Percentiles rank a stretch among this genome's conserved stretches.
phyloP scores from a whole-genome alignment of 2,797 vertebrate species.

The Eidolon dupreanum region DNA sequence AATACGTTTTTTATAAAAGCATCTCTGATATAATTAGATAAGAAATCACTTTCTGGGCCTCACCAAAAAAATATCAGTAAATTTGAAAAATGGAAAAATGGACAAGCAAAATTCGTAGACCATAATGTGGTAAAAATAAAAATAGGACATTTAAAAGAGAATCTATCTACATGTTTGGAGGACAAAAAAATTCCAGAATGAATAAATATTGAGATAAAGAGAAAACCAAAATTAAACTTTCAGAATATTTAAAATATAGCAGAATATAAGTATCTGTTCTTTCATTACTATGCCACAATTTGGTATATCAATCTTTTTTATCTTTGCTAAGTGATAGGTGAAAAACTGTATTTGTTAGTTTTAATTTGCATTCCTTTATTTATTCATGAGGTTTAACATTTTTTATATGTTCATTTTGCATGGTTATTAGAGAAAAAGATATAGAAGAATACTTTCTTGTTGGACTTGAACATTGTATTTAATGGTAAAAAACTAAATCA shows the following conservation, averaged over 20 bases:
- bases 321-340: background rate
- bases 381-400: constrained; percentile 38
- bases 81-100: background rate
- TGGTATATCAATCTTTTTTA: constrained; percentile 28
- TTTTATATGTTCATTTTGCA: constrained; percentile 12
- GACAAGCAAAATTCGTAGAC: background rate
- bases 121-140: background rate
- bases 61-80: background rate
- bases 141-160: constrained; percentile 40
- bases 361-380: constrained; percentile 61
- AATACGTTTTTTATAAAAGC: background rate
- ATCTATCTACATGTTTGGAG: background rate
- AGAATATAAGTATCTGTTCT: constrained; percentile 9
- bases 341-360: constrained; percentile 44
- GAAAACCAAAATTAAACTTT: constrained; percentile 34
- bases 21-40: background rate
- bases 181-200: background rate
- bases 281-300: background rate
- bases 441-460: constrained; percentile 16
- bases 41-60: background rate
- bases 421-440: constrained; percentile 18
- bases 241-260: constrained; percentile 26
- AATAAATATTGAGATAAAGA: background rate
- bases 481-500: constrained; percentile 31
- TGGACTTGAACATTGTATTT: constrained; percentile 22